Percentiles rank a stretch among this genome's conserved stretches.
These are phyloP conservation scores for Pheosia gnoma DNA, from an alignment of 2,888 invertebrate genomes.

Conservation along the genomic window DNA sequence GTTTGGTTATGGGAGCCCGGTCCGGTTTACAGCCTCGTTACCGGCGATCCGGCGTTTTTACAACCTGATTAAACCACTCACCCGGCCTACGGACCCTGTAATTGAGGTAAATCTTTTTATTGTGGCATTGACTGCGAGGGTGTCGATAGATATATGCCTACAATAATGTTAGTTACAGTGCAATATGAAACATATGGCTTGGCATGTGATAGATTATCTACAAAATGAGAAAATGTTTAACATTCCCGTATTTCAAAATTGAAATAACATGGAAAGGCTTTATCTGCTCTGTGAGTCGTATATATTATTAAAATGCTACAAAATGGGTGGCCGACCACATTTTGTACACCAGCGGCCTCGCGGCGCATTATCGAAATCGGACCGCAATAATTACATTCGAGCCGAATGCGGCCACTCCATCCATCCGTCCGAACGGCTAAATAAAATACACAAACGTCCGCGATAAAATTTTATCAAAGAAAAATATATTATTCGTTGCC, in stretches of 20 bases:
- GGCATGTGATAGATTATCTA: constrained; percentile 45
- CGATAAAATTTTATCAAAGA: constrained; percentile 71
- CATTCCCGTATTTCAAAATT: constrained; percentile 46
- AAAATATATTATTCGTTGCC: constrained; percentile 59
- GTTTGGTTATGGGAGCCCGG: constrained; percentile 57
- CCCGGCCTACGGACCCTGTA: constrained; percentile 65
- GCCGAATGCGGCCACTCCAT: constrained; percentile 71
- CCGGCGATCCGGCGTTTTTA: constrained; percentile 74
- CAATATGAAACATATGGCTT: constrained; percentile 11
- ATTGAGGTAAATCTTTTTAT: constrained; percentile 77
- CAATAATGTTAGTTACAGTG: too few species aligned
- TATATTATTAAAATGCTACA: constrained; percentile 80
- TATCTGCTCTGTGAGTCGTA: constrained; percentile 67
- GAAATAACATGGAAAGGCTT: constrained; percentile 69
- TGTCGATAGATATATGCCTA: constrained; percentile 12
- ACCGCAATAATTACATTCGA: constrained; percentile 82
- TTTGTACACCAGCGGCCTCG: constrained; percentile 70
- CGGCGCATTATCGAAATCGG: constrained; percentile 79
- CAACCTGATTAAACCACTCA: constrained; percentile 72
- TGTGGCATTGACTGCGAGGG: constrained; percentile 43
- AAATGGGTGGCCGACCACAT: constrained; percentile 74
- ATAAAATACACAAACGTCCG: constrained; percentile 63
- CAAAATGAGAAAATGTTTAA: constrained; percentile 42
- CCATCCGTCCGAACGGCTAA: constrained; percentile 71
- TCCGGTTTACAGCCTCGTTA: constrained; percentile 76